phyloP scores from a whole-genome alignment of 2,797 vertebrate species.

The Paramormyrops hopkinsi region DNA sequence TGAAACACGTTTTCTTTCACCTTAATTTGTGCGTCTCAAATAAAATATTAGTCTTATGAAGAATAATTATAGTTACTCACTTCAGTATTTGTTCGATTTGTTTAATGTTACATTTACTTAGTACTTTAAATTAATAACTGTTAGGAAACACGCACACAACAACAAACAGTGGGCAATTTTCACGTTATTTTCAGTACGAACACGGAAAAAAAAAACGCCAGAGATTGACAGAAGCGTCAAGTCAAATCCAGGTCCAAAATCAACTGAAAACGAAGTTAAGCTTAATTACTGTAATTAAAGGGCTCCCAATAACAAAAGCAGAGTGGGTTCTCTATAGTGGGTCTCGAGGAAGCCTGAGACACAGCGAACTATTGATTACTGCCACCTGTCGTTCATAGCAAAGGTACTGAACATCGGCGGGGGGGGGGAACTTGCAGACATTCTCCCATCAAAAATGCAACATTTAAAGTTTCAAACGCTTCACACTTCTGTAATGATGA shows the following conservation, averaged over 20 bases:
- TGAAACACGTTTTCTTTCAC: not conserved
- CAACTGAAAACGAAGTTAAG: not conserved
- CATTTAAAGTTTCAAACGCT: not conserved
- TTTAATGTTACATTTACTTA: not conserved
- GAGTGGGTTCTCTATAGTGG: not conserved
- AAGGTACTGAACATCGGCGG: not conserved
- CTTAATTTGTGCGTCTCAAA: not conserved
- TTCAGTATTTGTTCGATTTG: not conserved
- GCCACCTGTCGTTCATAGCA: constrained; percentile 7
- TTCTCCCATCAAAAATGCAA: not conserved
- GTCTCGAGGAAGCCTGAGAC: not conserved
- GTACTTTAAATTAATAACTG: not conserved
- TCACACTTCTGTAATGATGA: not conserved
- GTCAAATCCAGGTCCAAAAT: not conserved
- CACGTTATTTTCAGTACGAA: not conserved
- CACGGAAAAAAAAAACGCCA: not conserved
- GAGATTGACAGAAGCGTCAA: not conserved
- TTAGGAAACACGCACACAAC: not conserved
- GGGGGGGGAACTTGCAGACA: not conserved
- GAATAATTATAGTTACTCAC: not conserved
- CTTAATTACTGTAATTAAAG: constrained; percentile 12
- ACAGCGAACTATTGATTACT: constrained; percentile 1
- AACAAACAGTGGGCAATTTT: not conserved
- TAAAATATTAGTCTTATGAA: not conserved
- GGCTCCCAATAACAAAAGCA: not conserved